phyloP scores from a whole-genome alignment of 2,888 invertebrate genomes.

The Mythimna vitellina region DNA sequence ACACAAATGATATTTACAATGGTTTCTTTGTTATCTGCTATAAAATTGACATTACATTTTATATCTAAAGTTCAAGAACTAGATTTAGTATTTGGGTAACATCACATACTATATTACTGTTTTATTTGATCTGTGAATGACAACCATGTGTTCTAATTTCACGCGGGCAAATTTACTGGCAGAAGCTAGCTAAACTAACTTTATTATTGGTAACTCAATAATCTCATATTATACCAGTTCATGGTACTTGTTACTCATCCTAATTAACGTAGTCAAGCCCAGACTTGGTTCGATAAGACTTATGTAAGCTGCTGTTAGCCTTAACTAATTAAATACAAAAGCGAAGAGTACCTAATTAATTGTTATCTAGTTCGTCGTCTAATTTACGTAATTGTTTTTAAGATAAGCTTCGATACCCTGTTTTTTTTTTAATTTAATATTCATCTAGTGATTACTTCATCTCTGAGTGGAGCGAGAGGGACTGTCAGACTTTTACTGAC shows the following conservation, averaged over 20 bases:
- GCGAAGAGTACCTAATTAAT: conserved; percentile 17
- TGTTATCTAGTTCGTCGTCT: conserved; percentile 32
- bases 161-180: too few relatives aligned
- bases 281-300: conserved; percentile 32
- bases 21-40: background rate
- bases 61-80: background rate
- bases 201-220: background rate
- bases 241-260: conserved; percentile 13
- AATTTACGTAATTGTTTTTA: conserved; percentile 17
- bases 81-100: background rate
- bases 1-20: background rate
- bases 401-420: background rate
- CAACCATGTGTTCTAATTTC: too few relatives aligned
- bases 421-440: too few relatives aligned
- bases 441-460: too few relatives aligned
- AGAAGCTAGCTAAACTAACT: too few relatives aligned
- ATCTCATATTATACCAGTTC: background rate
- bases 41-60: background rate
- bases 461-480: too few relatives aligned
- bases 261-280: conserved; percentile 30
- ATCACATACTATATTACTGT: too few relatives aligned
- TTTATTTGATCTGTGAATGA: too few relatives aligned
- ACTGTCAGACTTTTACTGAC: too few relatives aligned
- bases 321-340: conserved; percentile 45
- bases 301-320: conserved; percentile 20